Conservation (phyloP, 2,113 vertebrate species). For the Halichoerus grypus region DNA sequence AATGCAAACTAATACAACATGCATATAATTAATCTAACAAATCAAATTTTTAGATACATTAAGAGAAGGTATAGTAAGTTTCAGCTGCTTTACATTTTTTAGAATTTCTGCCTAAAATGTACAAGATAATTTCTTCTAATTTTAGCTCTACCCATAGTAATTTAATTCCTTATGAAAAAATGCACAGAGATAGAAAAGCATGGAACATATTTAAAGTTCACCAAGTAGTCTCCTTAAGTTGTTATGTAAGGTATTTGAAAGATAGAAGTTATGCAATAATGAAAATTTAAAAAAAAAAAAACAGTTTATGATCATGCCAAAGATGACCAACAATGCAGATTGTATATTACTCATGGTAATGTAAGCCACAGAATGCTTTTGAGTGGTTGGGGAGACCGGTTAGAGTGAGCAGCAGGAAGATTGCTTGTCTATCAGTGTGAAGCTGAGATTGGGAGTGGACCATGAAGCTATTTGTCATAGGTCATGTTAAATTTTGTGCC, state of each 20-base stretch:
- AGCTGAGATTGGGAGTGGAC: background rate
- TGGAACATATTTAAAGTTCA: background rate
- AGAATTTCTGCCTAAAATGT: constrained; percentile 3
- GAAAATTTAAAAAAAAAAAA: background rate
- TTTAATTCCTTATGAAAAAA: background rate
- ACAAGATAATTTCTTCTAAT: background rate
- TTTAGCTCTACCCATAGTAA: background rate
- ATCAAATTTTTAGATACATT: constrained; percentile 16
- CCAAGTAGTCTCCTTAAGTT: background rate
- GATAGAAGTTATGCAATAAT: background rate
- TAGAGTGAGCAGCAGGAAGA: background rate
- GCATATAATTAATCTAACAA: background rate
- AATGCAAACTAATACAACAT: background rate
- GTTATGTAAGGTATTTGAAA: background rate
- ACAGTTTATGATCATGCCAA: background rate
- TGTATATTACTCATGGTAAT: background rate
- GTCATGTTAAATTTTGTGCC: background rate
- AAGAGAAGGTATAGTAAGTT: background rate
- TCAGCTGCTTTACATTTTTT: background rate
- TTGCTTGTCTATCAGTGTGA: background rate
- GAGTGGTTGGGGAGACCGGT: background rate
- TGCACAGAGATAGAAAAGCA: background rate
- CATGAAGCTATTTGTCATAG: background rate
- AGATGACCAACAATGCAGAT: background rate
- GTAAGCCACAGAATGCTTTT: background rate